Conservation (phyloP, 2,797 vertebrate species). For the Enoplosus armatus region DNA sequence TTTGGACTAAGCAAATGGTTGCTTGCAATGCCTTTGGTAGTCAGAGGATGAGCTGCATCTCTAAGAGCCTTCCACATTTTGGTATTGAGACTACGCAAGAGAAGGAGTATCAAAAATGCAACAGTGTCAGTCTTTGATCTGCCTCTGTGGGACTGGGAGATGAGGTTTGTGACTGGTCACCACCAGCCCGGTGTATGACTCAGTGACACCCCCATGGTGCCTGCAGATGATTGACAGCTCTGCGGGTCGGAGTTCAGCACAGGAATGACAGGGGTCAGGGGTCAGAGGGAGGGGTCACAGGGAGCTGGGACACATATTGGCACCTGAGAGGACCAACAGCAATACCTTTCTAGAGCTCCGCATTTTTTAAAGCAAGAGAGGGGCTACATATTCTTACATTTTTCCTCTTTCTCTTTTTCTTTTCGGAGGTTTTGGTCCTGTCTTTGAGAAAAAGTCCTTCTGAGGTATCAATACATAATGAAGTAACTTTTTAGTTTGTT, state of each 20-base stretch:
- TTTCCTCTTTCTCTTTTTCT: constrained; percentile 79
- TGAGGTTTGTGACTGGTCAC: constrained; percentile 64
- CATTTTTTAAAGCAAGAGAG: constrained; percentile 85
- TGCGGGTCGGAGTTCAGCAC: constrained; percentile 80
- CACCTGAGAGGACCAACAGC: constrained; percentile 85
- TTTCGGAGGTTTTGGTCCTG: constrained; percentile 90
- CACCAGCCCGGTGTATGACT: constrained; percentile 63
- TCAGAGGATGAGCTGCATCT: constrained; percentile 81
- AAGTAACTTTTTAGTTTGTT: constrained; percentile 86
- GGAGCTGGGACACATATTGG: constrained; percentile 85
- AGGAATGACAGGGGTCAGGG: constrained; percentile 81
- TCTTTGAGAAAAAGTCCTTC: constrained; percentile 88
- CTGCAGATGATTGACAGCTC: constrained; percentile 83
- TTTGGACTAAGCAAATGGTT: constrained; percentile 79
- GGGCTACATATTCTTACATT: constrained; percentile 86
- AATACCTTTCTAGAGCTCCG: constrained; percentile 81
- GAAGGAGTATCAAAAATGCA: constrained; percentile 75
- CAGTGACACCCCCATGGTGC: constrained; percentile 56
- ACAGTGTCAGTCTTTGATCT: constrained; percentile 69
- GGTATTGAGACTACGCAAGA: constrained; percentile 68
- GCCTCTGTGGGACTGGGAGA: constrained; percentile 60
- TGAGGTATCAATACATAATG: constrained; percentile 89
- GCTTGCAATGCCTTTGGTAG: constrained; percentile 82
- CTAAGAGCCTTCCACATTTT: constrained; percentile 78
- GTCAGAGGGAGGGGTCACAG: constrained; percentile 78